Evolutionary conservation across 2,113 vertebrate genomes (phyloP).

Genomic region (Bubalus kerabau): DNA sequence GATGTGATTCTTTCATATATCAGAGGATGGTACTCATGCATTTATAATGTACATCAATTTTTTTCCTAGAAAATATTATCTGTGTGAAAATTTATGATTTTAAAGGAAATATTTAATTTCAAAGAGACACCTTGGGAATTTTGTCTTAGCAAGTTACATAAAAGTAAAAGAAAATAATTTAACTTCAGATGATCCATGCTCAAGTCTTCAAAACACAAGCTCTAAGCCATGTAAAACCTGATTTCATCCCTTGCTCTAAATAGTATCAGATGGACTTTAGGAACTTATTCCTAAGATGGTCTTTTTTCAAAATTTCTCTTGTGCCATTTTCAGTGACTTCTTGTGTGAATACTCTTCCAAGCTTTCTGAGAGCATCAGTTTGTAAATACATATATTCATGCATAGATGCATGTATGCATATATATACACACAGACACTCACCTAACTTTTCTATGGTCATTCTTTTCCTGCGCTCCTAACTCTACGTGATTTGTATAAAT

Average conservation of each 20-base stretch:
- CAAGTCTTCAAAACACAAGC: not conserved
- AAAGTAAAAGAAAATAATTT: not conserved
- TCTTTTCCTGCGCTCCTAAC: not conserved
- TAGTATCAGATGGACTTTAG: not conserved
- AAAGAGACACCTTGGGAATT: not conserved
- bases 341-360: not conserved
- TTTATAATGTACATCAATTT: constrained; percentile 16
- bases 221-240: not conserved
- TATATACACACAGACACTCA: not conserved
- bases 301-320: not conserved
- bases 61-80: constrained; percentile 26
- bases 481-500: not conserved
- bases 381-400: not conserved
- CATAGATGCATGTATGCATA: not conserved
- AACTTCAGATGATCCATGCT: not conserved
- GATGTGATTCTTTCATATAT: constrained; percentile 39
- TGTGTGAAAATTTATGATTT: not conserved
- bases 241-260: not conserved
- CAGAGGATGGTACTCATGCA: not conserved
- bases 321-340: not conserved
- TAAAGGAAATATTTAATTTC: not conserved
- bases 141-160: not conserved
- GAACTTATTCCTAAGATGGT: not conserved
- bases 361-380: not conserved
- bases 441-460: not conserved